Conservation (phyloP, 2,113 vertebrate genomes). For the Brienomyrus brachyistius region DNA sequence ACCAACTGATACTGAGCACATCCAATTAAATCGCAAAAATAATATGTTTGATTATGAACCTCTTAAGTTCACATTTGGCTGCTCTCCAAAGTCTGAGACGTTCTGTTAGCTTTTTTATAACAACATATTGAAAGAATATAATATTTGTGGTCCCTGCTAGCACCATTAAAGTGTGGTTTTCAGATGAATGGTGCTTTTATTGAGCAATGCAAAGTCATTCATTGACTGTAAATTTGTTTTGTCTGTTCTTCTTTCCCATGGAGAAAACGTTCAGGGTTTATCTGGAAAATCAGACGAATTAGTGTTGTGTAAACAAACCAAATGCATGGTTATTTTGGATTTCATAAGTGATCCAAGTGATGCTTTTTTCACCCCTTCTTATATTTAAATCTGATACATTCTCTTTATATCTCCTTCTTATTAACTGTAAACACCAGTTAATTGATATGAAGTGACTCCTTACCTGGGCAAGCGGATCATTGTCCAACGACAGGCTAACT, state of each 20-base stretch:
- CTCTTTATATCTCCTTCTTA: background rate
- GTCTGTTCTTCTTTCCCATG: background rate
- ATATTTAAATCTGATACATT: background rate
- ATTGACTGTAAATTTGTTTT: background rate
- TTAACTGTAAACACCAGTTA: background rate
- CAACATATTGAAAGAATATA: background rate
- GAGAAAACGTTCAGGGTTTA: background rate
- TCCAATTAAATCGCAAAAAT: background rate
- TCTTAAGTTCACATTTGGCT: background rate
- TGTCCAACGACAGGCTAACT: background rate
- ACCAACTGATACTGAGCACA: slow-evolving; percentile 4
- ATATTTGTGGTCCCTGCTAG: no score
- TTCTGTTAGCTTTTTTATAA: background rate
- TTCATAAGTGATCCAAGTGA: background rate
- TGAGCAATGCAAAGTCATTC: background rate
- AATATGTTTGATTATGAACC: slow-evolving; percentile 1
- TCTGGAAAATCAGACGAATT: background rate
- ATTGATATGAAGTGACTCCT: background rate
- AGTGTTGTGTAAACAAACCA: background rate
- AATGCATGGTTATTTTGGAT: background rate
- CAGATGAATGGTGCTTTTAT: background rate
- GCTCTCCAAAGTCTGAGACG: background rate
- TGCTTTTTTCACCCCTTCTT: background rate
- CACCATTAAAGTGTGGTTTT: background rate
- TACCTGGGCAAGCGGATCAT: background rate